Percentiles rank a stretch among this genome's conserved stretches.
phyloP scores from a whole-genome alignment of 2,797 vertebrate species.

The Sebastes dallii region DNA sequence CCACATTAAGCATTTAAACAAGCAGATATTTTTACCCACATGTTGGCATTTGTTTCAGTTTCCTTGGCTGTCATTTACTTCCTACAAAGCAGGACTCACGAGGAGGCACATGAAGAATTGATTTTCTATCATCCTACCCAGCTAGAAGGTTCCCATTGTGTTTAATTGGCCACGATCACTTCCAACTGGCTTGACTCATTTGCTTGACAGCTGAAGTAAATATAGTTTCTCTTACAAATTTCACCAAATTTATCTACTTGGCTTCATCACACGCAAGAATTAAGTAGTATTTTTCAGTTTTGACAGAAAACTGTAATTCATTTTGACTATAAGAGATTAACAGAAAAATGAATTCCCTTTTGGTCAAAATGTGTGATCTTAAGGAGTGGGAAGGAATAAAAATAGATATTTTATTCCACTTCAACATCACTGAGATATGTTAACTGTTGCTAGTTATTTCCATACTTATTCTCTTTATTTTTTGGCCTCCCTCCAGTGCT shows the following conservation, averaged over 20 bases:
- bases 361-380: neutral
- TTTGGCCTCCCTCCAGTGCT: neutral
- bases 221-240: constrained; percentile 3
- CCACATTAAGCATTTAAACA: constrained; percentile 2
- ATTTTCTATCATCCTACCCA: constrained; percentile 19
- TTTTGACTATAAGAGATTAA: neutral
- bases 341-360: neutral
- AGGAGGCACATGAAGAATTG: constrained; percentile 22
- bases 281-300: neutral
- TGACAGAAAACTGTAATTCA: neutral
- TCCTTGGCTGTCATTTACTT: constrained; percentile 35
- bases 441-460: constrained; percentile 28
- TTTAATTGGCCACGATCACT: constrained; percentile 16
- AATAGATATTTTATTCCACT: neutral
- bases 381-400: neutral
- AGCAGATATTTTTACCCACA: constrained; percentile 27
- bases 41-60: constrained; percentile 35
- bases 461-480: neutral
- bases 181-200: constrained; percentile 24
- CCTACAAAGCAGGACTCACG: neutral
- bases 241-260: neutral
- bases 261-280: neutral
- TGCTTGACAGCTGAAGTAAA: constrained; percentile 29
- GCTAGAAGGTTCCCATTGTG: constrained; percentile 11
- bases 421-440: neutral